Percentiles rank a stretch among this genome's conserved stretches.
phyloP scores from a whole-genome alignment of 1,140 invertebrate species.

The Colletes latitarsis region DNA sequence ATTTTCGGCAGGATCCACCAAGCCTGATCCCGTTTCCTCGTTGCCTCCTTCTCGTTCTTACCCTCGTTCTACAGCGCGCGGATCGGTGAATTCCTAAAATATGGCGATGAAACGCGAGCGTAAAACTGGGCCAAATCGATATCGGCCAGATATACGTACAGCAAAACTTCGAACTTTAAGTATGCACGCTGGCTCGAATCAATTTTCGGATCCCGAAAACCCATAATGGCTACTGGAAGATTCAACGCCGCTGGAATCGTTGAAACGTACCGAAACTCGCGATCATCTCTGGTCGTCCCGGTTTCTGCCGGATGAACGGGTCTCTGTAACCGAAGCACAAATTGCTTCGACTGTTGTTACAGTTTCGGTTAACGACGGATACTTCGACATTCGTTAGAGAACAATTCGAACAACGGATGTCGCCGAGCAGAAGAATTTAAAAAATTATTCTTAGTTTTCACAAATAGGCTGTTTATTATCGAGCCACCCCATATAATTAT shows the following conservation, averaged over 20 bases:
- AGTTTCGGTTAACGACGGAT: neutral
- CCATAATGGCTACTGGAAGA: conserved; percentile 44
- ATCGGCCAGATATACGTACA: conserved; percentile 39
- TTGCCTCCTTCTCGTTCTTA: too few relatives aligned
- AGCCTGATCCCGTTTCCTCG: neutral
- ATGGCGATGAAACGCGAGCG: conserved; percentile 21
- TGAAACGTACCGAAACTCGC: conserved; percentile 5
- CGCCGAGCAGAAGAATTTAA: too few relatives aligned
- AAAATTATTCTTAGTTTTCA: too few relatives aligned
- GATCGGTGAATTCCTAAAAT: conserved; percentile 44
- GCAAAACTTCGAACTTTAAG: conserved; percentile 48
- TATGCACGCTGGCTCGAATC: conserved; percentile 48
- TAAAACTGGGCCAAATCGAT: conserved; percentile 55
- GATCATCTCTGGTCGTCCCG: conserved; percentile 8
- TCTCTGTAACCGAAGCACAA: neutral
- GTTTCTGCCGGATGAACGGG: conserved; percentile 16
- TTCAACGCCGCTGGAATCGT: conserved; percentile 1
- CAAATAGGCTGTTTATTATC: too few relatives aligned
- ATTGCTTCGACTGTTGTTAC: neutral
- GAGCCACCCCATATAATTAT: too few relatives aligned
- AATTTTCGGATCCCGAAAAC: conserved; percentile 57
- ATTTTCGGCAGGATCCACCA: conserved; percentile 17
- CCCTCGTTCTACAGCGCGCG: neutral
- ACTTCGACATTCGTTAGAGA: neutral
- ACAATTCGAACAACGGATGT: too few relatives aligned